Percentiles rank a stretch among this genome's conserved stretches.
These are phyloP conservation scores for Graphium colonna DNA, from an alignment of 2,888 invertebrate species.

Conservation along the genomic window DNA sequence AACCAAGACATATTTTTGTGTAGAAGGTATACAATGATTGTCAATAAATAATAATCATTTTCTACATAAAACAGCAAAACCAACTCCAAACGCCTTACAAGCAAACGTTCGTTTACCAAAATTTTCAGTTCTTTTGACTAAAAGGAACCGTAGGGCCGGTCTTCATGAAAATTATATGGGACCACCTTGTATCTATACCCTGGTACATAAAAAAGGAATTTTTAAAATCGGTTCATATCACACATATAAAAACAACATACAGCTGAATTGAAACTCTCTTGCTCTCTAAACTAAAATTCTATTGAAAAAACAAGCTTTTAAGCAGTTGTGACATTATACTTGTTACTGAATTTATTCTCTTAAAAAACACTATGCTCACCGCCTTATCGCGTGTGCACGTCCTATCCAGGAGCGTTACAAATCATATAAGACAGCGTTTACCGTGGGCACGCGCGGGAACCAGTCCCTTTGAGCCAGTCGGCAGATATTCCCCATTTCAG, in stretches of 20 bases:
- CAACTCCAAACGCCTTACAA: too few species aligned
- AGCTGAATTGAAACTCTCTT: background rate
- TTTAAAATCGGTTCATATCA: background rate
- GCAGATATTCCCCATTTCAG: background rate
- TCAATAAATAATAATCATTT: too few species aligned
- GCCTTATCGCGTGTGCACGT: conserved; percentile 51
- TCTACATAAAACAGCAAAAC: too few species aligned
- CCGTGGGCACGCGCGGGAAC: conserved; percentile 8
- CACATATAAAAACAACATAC: background rate
- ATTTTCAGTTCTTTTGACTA: too few species aligned
- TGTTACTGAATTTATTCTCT: background rate
- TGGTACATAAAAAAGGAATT: too few species aligned
- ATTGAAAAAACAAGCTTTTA: background rate
- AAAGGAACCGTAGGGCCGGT: too few species aligned
- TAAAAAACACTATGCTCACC: conserved; percentile 22
- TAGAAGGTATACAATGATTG: too few species aligned
- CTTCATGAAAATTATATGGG: too few species aligned
- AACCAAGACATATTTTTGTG: too few species aligned
- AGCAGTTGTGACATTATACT: background rate
- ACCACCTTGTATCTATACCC: too few species aligned
- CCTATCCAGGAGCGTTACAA: conserved; percentile 66
- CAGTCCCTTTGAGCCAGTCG: conserved; percentile 19
- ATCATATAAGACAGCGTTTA: conserved; percentile 50
- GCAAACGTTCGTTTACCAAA: too few species aligned
- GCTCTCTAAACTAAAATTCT: background rate